Evolutionary conservation across 2,888 invertebrate species (phyloP), one percentile per base, ranked within the genome.

Genomic region (Cosmorhoe ocellata): DNA sequence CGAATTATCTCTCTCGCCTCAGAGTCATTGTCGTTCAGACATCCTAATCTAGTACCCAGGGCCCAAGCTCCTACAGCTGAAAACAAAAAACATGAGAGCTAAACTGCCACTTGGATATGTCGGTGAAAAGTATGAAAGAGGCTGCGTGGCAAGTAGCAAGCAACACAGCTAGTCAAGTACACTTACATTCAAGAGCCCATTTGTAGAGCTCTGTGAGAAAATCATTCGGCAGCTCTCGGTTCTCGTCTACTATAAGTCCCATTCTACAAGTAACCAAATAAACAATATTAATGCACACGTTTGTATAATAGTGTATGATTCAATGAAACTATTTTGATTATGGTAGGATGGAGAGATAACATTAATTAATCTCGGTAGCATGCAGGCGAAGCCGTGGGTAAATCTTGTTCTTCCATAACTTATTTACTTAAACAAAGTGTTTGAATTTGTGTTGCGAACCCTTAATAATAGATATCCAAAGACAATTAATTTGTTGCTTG

Each of bases 141-240:
- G 39, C 45, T 43, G 37, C 27, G 37, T 12, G 24, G 40, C 51
- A 40, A 52, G 54, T 52, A 45, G 50, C 48, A n/a, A 45, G 47
- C 52, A 54, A 54, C 63, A 61, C 61, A 59, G 56, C 57, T 58
- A 45, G 51, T 57, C 56, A 53, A 62, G 64, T 58, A 55, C 73
- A 92, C 94, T 93, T 91, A 94, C 96, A 95, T 90, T 96, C 96
- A 51, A 96, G 86, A 12, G 95, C 94, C 96, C 96, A 96, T 87
- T 94, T 94, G 79, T 94, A 93, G 50, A 95, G 91, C 78, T 95
- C 94, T 56, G 92, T 92, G 57, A 93, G 90, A 76, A 95, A 94
- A 74, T 93, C 87, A 38, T 90, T 84, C n/a, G 94, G 93, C 58
- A 95, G 84, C 74, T 94, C 93, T 38, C 88, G 77, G 58, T 92